Percentiles rank a stretch among this genome's conserved stretches.
Evolutionary conservation across 2,797 vertebrate species (phyloP).

Genomic region (Tragelaphus eurycerus): DNA sequence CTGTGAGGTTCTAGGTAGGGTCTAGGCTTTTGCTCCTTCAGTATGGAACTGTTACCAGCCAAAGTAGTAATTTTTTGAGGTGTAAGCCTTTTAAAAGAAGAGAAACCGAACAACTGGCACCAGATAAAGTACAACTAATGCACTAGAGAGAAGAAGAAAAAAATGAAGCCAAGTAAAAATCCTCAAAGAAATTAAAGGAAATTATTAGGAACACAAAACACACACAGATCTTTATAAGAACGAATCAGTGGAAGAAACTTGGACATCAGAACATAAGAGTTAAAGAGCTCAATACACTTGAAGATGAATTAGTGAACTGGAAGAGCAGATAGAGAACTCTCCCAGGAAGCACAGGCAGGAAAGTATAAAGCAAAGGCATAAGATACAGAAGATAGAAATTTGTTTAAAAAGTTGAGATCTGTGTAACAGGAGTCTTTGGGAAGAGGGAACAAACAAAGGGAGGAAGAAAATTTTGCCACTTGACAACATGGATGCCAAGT

Average conservation of each 20-base stretch:
- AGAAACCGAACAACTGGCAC: constrained; percentile 24
- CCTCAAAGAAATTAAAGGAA: background rate
- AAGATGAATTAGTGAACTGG: background rate
- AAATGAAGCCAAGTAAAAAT: background rate
- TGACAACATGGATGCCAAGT: background rate
- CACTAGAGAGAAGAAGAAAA: background rate
- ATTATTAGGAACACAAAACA: background rate
- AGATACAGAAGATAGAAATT: background rate
- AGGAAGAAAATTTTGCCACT: background rate
- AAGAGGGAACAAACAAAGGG: background rate
- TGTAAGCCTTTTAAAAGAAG: background rate
- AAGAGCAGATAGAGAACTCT: background rate
- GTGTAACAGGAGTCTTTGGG: background rate
- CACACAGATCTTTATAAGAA: background rate
- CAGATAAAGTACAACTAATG: background rate
- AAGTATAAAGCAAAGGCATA: background rate
- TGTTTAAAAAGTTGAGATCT: background rate
- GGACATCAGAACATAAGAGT: background rate
- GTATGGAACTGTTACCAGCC: background rate
- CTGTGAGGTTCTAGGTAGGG: background rate
- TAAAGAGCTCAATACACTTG: background rate
- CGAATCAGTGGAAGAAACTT: background rate
- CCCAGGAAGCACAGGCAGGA: background rate
- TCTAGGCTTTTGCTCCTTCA: background rate
- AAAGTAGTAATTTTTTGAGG: background rate